A percentile compares a stretch with the other conserved stretches of the same genome.
Evolutionary conservation across 1,140 invertebrate species (phyloP).

Genomic region (Triops cancriformis): DNA sequence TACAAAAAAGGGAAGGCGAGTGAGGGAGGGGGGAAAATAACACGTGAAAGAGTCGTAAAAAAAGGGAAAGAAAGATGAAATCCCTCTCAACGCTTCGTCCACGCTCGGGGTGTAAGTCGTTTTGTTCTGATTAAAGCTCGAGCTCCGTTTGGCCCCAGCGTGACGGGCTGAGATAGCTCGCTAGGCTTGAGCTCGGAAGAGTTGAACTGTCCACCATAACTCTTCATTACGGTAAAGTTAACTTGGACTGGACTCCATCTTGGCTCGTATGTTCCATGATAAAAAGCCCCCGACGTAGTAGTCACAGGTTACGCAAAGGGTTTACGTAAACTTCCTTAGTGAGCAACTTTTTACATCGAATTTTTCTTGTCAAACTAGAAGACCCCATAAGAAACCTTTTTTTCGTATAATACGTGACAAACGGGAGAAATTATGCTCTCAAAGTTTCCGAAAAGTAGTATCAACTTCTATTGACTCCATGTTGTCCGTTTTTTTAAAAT

Average conservation of each 20-base stretch:
- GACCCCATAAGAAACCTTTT: no score
- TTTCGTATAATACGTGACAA: no score
- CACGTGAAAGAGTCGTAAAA: neutral
- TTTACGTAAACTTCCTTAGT: no score
- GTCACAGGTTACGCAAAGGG: no score
- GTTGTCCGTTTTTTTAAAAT: no score
- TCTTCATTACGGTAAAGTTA: neutral
- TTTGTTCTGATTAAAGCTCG: neutral
- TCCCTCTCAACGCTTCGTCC: neutral
- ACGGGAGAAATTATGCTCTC: no score
- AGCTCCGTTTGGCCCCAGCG: neutral
- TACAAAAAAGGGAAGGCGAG: neutral
- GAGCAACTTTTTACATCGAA: no score
- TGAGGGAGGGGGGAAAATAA: neutral
- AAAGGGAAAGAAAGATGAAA: neutral
- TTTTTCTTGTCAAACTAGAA: no score
- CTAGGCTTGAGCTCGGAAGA: neutral
- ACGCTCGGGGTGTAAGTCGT: neutral
- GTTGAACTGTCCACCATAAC: neutral
- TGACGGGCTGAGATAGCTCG: neutral
- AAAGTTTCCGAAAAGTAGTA: no score
- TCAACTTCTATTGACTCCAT: no score
- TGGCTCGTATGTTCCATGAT: no score
- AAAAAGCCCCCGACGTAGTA: no score
- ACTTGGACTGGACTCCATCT: neutral